A percentile compares a stretch with the other conserved stretches of the same genome.
phyloP scores from a whole-genome alignment of 1,140 invertebrate species.

The Drosophila takahashii region DNA sequence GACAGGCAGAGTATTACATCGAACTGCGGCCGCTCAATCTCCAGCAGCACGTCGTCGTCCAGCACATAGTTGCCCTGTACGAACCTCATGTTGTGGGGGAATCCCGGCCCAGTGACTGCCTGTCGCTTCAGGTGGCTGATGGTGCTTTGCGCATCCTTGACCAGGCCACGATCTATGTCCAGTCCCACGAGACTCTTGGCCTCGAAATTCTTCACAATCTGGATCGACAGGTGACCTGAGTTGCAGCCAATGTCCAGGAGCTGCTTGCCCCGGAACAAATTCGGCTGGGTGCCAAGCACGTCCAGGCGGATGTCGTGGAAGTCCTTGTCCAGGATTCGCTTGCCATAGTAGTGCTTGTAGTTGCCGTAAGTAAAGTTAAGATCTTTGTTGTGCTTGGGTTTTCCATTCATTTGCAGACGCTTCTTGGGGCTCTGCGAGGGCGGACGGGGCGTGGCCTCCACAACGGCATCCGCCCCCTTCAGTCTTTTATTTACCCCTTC shows the following conservation, averaged over 20 bases:
- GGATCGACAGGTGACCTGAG: constrained; percentile 95
- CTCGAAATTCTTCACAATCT: constrained; percentile 92
- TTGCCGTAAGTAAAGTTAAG: constrained; percentile 75
- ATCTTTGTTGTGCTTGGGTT: constrained; percentile 37
- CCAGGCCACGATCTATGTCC: constrained; percentile 96
- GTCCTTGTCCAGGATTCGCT: constrained; percentile 91
- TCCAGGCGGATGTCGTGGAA: constrained; percentile 93
- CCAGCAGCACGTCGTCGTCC: constrained; percentile 92
- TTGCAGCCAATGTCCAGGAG: constrained; percentile 99
- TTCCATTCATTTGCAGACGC: constrained; percentile 38
- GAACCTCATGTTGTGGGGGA: constrained; percentile 73
- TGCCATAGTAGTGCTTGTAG: constrained; percentile 93
- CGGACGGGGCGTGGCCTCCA: neutral
- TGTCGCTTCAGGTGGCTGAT: constrained; percentile 50
- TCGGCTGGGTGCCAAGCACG: constrained; percentile 90
- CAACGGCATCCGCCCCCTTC: constrained; percentile 9
- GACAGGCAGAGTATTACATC: constrained; percentile 97
- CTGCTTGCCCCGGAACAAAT: constrained; percentile 95
- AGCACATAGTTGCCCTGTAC: constrained; percentile 96
- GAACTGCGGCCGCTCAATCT: constrained; percentile 93
- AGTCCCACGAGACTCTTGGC: constrained; percentile 95
- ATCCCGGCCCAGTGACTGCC: constrained; percentile 17
- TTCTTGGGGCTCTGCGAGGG: constrained; percentile 56
- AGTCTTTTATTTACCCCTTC: constrained; percentile 36
- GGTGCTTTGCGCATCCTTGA: constrained; percentile 85